Base-by-base conservation (phyloP, 2,888 invertebrate species). In the Chalcis sispes region DNA sequence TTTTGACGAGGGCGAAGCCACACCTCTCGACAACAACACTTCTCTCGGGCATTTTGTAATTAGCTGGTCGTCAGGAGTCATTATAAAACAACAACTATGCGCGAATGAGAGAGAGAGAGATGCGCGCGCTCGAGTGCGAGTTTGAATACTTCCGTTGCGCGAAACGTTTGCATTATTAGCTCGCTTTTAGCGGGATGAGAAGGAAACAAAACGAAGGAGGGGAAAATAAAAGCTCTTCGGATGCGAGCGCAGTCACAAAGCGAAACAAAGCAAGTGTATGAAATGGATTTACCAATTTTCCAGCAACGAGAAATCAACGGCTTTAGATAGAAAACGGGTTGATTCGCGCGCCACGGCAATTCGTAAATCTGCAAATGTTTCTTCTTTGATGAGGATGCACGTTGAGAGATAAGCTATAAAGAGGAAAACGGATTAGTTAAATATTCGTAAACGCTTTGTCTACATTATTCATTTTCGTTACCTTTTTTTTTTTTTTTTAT, bases 231-330 rank as follows among this genome's bases (percentile, higher is more conserved):
- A n/a, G n/a, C n/a, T n/a, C n/a, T n/a, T n/a, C n/a, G n/a, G n/a
- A n/a, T n/a, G n/a, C n/a, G n/a, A 7, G 48, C 20, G n/a, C 27
- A 40, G 58, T 58, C 40, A 69, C 56, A 69, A 32, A 5, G 27
- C 29, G 56, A 10, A 61, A 8, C 25, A 18, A 40, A 36, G 70
- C 13, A 5, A 46, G 10, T 36, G 5, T 36, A 4, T 10, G 36
- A 36, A 36, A 46, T 27, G 61, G 70, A 70, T 70, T 70, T 70
- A 61, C 59, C 70, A 61, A 50, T 70, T 70, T 70, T 32, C 61
- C 61, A 27, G 42, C 67, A 58, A 58, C 46, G 46, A 67, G 58
- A 46, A 56, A 56, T 46, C 46, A 15, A 4, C 4, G 46, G 46
- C 46, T 7, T 36, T 36, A 36, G 8, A 46, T n/a, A 15, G 46